phyloP scores from a whole-genome alignment of 2,113 vertebrate genomes.

The Xiphophorus hellerii region DNA sequence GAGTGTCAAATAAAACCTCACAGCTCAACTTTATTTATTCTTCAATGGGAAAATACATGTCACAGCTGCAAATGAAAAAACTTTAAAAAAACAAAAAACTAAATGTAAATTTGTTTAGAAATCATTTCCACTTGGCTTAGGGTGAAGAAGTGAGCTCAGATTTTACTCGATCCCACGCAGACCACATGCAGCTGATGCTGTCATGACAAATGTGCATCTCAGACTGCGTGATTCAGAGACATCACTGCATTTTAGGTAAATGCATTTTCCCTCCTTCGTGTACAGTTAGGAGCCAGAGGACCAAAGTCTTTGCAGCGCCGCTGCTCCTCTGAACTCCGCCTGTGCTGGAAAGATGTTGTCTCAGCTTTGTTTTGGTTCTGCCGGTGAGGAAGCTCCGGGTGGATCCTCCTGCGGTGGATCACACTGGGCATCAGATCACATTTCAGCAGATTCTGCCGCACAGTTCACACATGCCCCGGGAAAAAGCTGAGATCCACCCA shows the following conservation, averaged over 20 bases:
- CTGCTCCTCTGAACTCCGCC: conserved; percentile 8
- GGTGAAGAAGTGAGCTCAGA: no score
- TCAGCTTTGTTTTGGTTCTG: conserved; percentile 66
- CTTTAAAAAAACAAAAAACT: no score
- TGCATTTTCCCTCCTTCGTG: neutral
- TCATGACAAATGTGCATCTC: neutral
- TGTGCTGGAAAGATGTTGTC: conserved; percentile 52
- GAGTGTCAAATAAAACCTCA: neutral
- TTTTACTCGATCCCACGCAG: neutral
- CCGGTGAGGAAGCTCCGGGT: conserved; percentile 25
- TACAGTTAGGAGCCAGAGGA: neutral
- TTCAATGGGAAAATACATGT: neutral
- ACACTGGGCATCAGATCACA: conserved; percentile 10
- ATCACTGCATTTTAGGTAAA: neutral
- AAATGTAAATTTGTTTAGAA: no score
- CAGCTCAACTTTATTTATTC: neutral
- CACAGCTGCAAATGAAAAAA: neutral
- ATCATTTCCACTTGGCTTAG: no score
- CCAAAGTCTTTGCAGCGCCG: neutral
- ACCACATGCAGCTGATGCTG: neutral
- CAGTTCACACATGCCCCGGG: neutral
- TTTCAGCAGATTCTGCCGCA: neutral
- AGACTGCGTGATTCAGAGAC: neutral
- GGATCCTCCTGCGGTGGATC: conserved; percentile 23
- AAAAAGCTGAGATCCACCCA: neutral